Conservation (phyloP, 2,113 vertebrate species). For the Tretioscincus oriximinensis region DNA sequence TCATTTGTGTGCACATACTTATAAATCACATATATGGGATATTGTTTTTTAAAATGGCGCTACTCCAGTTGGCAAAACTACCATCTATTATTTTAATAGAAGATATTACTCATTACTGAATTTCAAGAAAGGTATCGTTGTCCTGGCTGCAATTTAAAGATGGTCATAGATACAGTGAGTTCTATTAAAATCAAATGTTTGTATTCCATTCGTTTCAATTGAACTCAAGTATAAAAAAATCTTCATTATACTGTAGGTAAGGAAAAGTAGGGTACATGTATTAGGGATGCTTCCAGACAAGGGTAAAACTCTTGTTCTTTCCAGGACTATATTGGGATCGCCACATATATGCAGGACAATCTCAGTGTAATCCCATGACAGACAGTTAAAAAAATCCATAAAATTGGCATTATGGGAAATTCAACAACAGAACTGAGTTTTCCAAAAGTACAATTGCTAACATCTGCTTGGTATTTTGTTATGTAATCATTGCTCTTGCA, state of each 20-base stretch:
- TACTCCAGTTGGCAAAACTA: slow-evolving; percentile 26
- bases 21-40: slow-evolving; percentile 21
- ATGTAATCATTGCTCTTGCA: too few species aligned
- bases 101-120: slow-evolving; percentile 13
- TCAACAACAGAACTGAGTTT: too few species aligned
- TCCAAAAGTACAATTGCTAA: too few species aligned
- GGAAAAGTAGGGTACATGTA: neutral
- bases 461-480: too few species aligned
- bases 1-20: slow-evolving; percentile 32
- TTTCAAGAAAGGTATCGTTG: neutral
- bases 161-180: neutral
- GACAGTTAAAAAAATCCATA: too few species aligned
- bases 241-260: neutral
- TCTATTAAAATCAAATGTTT: neutral
- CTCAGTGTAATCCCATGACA: too few species aligned
- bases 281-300: too few species aligned
- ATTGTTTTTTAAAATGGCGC: slow-evolving; percentile 30
- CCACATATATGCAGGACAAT: too few species aligned
- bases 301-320: too few species aligned
- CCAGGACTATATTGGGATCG: too few species aligned
- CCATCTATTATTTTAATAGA: slow-evolving; percentile 10
- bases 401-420: too few species aligned
- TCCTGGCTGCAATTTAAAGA: neutral
- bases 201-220: neutral
- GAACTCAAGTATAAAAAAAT: neutral